A percentile compares a stretch with the other conserved stretches of the same genome.
Conservation (phyloP, 2,888 invertebrate species). For the Mesorhabditis belari region DNA sequence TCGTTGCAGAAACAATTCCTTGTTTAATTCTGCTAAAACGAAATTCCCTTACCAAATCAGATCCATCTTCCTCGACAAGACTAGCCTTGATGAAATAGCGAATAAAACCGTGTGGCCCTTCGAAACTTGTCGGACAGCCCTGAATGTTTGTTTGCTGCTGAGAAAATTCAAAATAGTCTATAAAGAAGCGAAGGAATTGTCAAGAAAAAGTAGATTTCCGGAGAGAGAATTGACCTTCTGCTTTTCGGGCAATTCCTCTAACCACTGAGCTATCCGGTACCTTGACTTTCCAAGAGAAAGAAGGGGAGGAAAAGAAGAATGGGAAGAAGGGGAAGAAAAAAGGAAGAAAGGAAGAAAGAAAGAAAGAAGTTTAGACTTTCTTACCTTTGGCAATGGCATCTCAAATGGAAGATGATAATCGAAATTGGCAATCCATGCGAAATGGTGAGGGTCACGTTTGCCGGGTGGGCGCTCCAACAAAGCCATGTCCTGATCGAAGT, state of each 20-base stretch:
- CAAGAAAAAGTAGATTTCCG: too few relatives aligned
- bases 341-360: too few relatives aligned
- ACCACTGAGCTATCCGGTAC: too few relatives aligned
- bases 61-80: conserved; percentile 37
- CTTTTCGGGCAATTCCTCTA: too few relatives aligned
- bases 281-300: too few relatives aligned
- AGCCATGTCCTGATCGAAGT: conserved; percentile 49
- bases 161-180: neutral
- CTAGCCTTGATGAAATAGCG: conserved; percentile 48
- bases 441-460: conserved; percentile 45
- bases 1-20: too few relatives aligned
- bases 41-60: conserved; percentile 12
- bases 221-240: neutral
- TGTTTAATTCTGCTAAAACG: too few relatives aligned
- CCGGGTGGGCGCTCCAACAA: conserved; percentile 52
- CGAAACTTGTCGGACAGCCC: conserved; percentile 47
- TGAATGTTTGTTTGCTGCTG: neutral
- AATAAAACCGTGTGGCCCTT: conserved; percentile 46
- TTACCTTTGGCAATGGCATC: conserved; percentile 44
- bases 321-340: too few relatives aligned
- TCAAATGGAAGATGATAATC: conserved; percentile 49
- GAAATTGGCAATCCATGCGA: conserved; percentile 46
- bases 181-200: neutral
- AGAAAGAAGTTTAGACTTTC: too few relatives aligned
- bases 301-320: too few relatives aligned